Evolutionary conservation across 2,888 invertebrate species (phyloP), one percentile per base, ranked within the genome.

Genomic region (Automeris io): DNA sequence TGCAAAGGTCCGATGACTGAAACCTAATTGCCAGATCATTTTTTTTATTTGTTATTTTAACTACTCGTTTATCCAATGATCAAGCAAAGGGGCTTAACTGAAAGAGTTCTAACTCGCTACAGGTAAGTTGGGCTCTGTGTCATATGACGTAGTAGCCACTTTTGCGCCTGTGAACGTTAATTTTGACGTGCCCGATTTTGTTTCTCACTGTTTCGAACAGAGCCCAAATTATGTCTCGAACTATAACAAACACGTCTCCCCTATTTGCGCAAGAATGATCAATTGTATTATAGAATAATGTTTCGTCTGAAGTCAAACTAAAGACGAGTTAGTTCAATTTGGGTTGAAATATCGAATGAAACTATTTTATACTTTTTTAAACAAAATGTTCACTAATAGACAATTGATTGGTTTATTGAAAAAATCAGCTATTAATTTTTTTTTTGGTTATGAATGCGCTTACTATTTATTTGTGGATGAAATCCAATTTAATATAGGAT

Each of bases 221-320:
- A n/a, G n/a, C n/a, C n/a, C n/a, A n/a, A n/a, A n/a, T n/a, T n/a
- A n/a, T n/a, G n/a, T n/a, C n/a, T n/a, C 7, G 12, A 11, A 8
- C 21, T 12, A 23, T 16, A 16, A 22, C 13, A 18, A 23, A 18
- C 16, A 29, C 16, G 29, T 29, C 16, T 37, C 23, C n/a, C n/a
- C 31, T 3, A 23, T 37, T 23, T 31, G 21, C 29, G 18, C 21
- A 16, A 6, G 18, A 31, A 22, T 37, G 8, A 16, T 16, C 6
- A 13, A 16, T n/a, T 16, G 11, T 23, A 6, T 19, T 36, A 18
- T n/a, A 29, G n/a, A 7, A 7, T n/a, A 33, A 33, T 34, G 22
- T 34, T 39, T 39, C 39, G 34, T 39, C 39, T 34, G 9, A n/a
- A 39, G 39, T 39, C 16, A 29, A 34, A 39, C 39, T 39, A 26